Base-by-base conservation (phyloP, 2,888 invertebrate species). In the Zhuqinia jingwanae region DNA sequence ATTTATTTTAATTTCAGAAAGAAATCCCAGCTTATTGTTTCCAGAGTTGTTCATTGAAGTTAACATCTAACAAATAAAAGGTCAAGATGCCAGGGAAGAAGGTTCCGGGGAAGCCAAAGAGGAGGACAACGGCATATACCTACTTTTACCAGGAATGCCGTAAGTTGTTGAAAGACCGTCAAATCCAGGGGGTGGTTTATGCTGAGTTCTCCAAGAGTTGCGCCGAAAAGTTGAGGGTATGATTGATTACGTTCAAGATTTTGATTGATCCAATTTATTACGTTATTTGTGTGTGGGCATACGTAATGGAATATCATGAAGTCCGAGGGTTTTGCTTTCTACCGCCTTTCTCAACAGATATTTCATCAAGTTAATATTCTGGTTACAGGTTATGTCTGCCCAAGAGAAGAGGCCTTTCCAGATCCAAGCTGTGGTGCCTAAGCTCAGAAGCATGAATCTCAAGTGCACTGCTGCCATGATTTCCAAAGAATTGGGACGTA, bases 111-210 rank as follows among this genome's bases (percentile, higher is more conserved):
- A 97, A 97, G 93, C 97, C 98, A 77, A 95, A 97, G 92, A 97
- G 98, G 88, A 95, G 97, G 91, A 97, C 97, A 97, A 97, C 97
- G 88, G 97, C 98, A 73, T 98, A 98, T 92, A 97, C 98, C 42
- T 98, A 96, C 95, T 99, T 99, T 94, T 98, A 99, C 91, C 99
- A 99, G 93, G 99, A 98, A 76, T 99, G 99, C 94, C 96, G 99
- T 89, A 99, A 99, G 93, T 99, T 99, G 93, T 99, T 99, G 94
- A 99, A 99, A 95, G 98, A 98, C 94, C 98, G 98, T 93, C 98
- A 99, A 92, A 99, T 99, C 15, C 99, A 99, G 93, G 97, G 97
- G 92, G 98, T 99, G 75, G 96, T 76, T 20, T 84, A 84, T n/a
- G 76, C 80, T 22, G 84, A 87, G 22, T 84, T 87, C 53, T 84